Percentiles rank a stretch among this genome's conserved stretches.
These are phyloP conservation scores for Burhinus bistriatus DNA, from an alignment of 2,113 vertebrate species.

Conservation along the genomic window DNA sequence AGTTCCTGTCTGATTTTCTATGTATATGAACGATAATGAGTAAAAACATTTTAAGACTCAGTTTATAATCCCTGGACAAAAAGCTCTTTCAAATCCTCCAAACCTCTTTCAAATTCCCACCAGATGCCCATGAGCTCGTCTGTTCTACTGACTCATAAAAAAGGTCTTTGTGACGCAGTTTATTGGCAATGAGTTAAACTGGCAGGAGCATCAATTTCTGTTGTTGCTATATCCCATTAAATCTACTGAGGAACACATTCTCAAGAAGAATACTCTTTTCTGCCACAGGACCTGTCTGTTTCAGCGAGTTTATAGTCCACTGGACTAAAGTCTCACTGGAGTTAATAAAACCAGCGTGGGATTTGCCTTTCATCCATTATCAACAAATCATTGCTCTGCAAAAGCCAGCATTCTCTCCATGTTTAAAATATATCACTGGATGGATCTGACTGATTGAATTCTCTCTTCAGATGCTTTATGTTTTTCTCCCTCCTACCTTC, in stretches of 20 bases:
- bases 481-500: neutral
- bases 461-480: neutral
- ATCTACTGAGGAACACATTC: neutral
- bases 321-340: neutral
- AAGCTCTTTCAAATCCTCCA: neutral
- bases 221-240: neutral
- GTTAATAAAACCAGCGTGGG: neutral
- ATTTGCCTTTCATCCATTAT: neutral
- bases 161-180: neutral
- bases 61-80: neutral
- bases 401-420: neutral
- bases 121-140: neutral
- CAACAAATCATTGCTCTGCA: neutral
- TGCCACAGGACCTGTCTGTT: neutral
- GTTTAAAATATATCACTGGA: neutral
- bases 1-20: neutral
- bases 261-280: neutral
- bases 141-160: neutral
- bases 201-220: neutral
- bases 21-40: fast-evolving
- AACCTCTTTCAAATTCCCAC: neutral
- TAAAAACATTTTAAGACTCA: neutral
- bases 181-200: neutral
- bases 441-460: neutral
- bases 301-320: neutral